These are phyloP conservation scores for Eupeodes corollae DNA, from an alignment of 1,140 invertebrate genomes.

Conservation along the genomic window DNA sequence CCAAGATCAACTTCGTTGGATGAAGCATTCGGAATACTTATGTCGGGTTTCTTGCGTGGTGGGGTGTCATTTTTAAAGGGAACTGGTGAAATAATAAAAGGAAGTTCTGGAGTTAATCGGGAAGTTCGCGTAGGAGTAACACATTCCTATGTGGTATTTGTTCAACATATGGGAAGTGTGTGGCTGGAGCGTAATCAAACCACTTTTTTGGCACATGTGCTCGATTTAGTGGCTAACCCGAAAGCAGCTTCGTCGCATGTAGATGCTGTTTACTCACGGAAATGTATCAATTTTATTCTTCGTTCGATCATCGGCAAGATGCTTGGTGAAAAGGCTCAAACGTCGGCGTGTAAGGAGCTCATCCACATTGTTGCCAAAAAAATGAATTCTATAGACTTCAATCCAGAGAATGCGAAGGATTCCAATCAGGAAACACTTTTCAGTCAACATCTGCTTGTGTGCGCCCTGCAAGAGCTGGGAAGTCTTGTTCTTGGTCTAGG, in stretches of 20 bases:
- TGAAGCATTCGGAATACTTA: conserved; percentile 81
- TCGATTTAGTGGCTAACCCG: conserved; percentile 87
- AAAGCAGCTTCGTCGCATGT: conserved; percentile 90
- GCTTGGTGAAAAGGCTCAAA: conserved; percentile 92
- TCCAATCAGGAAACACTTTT: conserved; percentile 80
- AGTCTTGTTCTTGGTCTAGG: conserved; percentile 75
- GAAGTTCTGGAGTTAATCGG: conserved; percentile 78
- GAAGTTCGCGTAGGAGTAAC: conserved; percentile 94
- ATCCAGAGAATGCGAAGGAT: conserved; percentile 80
- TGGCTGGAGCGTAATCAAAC: conserved; percentile 92
- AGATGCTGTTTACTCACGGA: conserved; percentile 93
- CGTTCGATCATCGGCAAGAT: conserved; percentile 83
- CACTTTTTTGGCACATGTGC: conserved; percentile 72
- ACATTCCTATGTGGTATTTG: conserved; percentile 87
- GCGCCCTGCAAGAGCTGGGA: conserved; percentile 87
- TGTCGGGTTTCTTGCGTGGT: conserved; percentile 89
- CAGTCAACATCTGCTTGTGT: conserved; percentile 88
- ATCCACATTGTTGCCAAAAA: conserved; percentile 84
- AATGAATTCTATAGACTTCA: conserved; percentile 88
- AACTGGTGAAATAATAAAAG: conserved; percentile 92
- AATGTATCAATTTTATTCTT: conserved; percentile 94
- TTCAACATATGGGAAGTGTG: conserved; percentile 79
- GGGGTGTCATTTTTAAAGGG: conserved; percentile 92
- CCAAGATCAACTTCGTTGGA: conserved; percentile 64
- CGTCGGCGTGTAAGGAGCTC: conserved; percentile 89